A percentile compares a stretch with the other conserved stretches of the same genome.
These are phyloP conservation scores for Leptopilina boulardi DNA, from an alignment of 1,140 invertebrate species.

Conservation along the genomic window DNA sequence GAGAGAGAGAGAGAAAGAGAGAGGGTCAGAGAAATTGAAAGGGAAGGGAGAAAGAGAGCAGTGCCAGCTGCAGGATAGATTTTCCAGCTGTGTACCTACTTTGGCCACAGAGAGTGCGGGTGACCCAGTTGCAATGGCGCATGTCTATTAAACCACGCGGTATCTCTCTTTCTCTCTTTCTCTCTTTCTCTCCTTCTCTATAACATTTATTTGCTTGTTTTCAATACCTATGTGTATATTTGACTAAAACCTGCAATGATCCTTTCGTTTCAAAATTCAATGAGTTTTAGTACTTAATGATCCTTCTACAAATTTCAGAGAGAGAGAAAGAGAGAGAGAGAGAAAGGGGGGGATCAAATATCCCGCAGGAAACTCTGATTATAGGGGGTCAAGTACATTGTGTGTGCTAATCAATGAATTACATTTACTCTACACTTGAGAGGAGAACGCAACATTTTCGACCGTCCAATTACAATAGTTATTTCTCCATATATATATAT, in stretches of 20 bases:
- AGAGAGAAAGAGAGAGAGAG: no score
- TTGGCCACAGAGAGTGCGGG: conserved; percentile 45
- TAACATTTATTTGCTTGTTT: conserved; percentile 60
- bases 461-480: no score
- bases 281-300: background rate
- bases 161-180: no score
- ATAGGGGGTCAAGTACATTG: background rate
- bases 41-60: conserved; percentile 36
- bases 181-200: no score
- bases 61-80: conserved; percentile 59
- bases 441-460: no score
- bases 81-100: conserved; percentile 55
- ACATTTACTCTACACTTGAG: no score
- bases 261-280: background rate
- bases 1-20: background rate
- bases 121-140: conserved; percentile 71
- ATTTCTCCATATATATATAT: no score
- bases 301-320: background rate
- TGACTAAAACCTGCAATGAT: background rate
- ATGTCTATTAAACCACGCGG: conserved; percentile 67
- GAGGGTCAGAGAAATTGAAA: background rate
- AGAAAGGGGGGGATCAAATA: background rate
- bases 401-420: background rate
- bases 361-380: background rate
- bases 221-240: background rate